A percentile compares a stretch with the other conserved stretches of the same genome.
phyloP scores from a whole-genome alignment of 2,888 invertebrate species.

The Meganola albula region DNA sequence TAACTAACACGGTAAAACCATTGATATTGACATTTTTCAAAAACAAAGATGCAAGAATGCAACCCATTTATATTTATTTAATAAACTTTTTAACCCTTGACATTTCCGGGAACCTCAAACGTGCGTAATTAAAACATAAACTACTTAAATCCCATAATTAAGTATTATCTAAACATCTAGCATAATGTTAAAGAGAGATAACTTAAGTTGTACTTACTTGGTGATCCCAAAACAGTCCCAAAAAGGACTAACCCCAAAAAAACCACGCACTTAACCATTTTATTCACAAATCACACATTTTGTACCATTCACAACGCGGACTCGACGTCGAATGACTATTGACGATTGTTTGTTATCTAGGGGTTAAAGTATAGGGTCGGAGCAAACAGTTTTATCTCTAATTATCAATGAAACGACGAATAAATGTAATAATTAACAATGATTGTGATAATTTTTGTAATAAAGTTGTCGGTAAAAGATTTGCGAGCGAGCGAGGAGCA shows the following conservation, averaged over 20 bases:
- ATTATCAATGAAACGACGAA: slow-evolving; percentile 48
- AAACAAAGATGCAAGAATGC: too few species aligned
- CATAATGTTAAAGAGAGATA: not conserved
- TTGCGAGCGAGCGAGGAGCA: not conserved
- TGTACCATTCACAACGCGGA: slow-evolving; percentile 41
- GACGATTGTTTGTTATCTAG: slow-evolving; percentile 36
- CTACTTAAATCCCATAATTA: not conserved
- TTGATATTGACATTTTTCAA: too few species aligned
- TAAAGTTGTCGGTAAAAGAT: slow-evolving; percentile 17
- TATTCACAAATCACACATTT: slow-evolving; percentile 48
- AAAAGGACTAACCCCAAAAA: slow-evolving; percentile 58
- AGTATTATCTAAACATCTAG: not conserved
- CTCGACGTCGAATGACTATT: slow-evolving; percentile 50
- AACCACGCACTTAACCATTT: slow-evolving; percentile 61
- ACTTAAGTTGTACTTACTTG: slow-evolving; percentile 48
- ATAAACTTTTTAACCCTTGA: too few species aligned
- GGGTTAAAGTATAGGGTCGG: slow-evolving; percentile 55
- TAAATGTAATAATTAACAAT: slow-evolving; percentile 24
- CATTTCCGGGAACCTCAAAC: too few species aligned
- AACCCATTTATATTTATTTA: too few species aligned
- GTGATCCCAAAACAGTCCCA: slow-evolving; percentile 49
- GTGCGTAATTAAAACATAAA: too few species aligned
- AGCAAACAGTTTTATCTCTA: slow-evolving; percentile 60
- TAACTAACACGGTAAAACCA: too few species aligned
- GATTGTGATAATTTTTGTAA: slow-evolving; percentile 42